phyloP scores from a whole-genome alignment of 1,140 invertebrate species.

The Drosophila chauvacae region DNA sequence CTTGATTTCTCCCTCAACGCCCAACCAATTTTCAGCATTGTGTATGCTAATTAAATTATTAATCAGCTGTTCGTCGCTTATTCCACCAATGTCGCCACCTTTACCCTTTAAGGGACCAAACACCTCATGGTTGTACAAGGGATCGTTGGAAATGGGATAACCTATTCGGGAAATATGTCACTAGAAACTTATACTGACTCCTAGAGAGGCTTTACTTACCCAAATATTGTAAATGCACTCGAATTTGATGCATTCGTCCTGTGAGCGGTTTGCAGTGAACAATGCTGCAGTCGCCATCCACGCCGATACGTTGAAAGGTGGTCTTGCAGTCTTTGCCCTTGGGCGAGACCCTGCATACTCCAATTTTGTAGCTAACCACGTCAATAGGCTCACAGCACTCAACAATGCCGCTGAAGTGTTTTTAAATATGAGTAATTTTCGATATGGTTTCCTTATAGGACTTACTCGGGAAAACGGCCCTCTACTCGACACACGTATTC shows the following conservation, averaged over 20 bases:
- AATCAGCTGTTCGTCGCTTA: constrained; percentile 95
- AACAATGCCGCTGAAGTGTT: constrained; percentile 88
- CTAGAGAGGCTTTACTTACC: constrained; percentile 85
- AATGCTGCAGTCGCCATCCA: constrained; percentile 94
- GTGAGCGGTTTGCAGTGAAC: constrained; percentile 97
- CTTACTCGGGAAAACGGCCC: constrained; percentile 98
- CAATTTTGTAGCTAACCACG: constrained; percentile 97
- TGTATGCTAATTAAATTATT: constrained; percentile 95
- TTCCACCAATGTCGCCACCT: constrained; percentile 95
- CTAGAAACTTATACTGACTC: background rate
- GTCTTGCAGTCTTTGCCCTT: constrained; percentile 96
- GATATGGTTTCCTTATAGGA: constrained; percentile 48
- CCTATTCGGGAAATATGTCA: constrained; percentile 30
- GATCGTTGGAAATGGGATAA: constrained; percentile 98
- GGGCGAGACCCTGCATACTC: constrained; percentile 95
- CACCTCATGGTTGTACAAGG: constrained; percentile 96
- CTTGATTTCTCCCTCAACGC: constrained; percentile 91
- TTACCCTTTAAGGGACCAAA: constrained; percentile 97
- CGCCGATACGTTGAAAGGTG: constrained; percentile 94
- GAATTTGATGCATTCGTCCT: constrained; percentile 99
- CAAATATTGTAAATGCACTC: constrained; percentile 99
- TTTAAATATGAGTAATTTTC: background rate
- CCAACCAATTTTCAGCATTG: constrained; percentile 96
- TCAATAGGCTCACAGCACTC: constrained; percentile 96
- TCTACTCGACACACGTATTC: constrained; percentile 99